A percentile compares a stretch with the other conserved stretches of the same genome.
Evolutionary conservation across 2,797 vertebrate genomes (phyloP).

Genomic region (Pempheris klunzingeri): DNA sequence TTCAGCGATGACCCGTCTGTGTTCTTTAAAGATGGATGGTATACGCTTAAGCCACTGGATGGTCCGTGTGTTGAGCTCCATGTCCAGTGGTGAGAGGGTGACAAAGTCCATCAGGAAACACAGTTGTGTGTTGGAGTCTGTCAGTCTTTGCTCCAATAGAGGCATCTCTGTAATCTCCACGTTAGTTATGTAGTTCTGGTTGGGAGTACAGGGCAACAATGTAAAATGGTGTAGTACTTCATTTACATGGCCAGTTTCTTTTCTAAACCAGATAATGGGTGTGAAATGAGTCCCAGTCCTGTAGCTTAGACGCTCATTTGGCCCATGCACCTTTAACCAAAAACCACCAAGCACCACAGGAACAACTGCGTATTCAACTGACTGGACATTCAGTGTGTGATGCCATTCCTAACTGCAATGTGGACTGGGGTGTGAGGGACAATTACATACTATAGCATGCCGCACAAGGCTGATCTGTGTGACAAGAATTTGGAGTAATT

Average conservation of each 20-base stretch:
- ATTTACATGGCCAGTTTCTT: neutral
- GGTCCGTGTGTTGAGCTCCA: slow-evolving; percentile 84
- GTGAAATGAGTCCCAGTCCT: neutral
- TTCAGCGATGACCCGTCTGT: slow-evolving; percentile 84
- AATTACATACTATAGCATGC: neutral
- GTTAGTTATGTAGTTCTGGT: slow-evolving; percentile 84
- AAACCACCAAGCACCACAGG: neutral
- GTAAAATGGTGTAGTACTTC: neutral
- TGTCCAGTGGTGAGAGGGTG: slow-evolving; percentile 84
- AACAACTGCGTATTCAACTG: neutral
- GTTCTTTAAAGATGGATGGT: slow-evolving; percentile 88
- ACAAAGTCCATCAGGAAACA: slow-evolving; percentile 87
- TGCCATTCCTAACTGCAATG: neutral
- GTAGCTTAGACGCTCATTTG: neutral
- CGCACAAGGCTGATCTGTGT: neutral
- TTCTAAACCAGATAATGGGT: neutral
- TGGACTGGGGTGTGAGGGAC: neutral
- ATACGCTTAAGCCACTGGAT: slow-evolving; percentile 89
- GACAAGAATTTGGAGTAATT: slow-evolving; percentile 31
- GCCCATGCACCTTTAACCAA: neutral
- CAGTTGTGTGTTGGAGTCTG: slow-evolving; percentile 83
- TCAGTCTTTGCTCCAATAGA: slow-evolving; percentile 83
- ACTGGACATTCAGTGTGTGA: neutral
- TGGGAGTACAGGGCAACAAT: slow-evolving; percentile 25
- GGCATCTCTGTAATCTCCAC: slow-evolving; percentile 84